phyloP scores from a whole-genome alignment of 1,140 invertebrate genomes.

The Nomia melanderi region DNA sequence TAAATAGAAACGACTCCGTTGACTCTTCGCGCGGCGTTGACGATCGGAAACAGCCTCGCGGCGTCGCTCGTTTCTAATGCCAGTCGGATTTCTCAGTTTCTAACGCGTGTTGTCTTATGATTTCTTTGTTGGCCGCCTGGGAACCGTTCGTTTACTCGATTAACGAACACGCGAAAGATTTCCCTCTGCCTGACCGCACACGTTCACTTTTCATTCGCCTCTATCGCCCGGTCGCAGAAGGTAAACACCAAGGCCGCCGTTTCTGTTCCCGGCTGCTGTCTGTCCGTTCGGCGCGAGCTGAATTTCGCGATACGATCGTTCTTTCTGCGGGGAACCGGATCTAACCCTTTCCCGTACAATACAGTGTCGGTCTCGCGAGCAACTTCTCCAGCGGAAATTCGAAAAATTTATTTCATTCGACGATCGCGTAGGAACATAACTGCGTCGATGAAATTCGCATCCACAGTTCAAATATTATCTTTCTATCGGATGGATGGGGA shows the following conservation, averaged over 20 bases:
- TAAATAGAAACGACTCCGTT: too few relatives aligned
- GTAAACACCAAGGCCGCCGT: slow-evolving; percentile 35
- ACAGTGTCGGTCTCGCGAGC: too few relatives aligned
- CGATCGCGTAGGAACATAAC: too few relatives aligned
- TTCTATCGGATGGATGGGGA: too few relatives aligned
- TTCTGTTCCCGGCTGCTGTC: neutral
- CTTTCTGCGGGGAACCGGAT: neutral
- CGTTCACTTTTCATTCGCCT: slow-evolving; percentile 42
- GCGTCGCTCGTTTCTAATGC: neutral
- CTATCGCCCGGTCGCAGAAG: slow-evolving; percentile 22
- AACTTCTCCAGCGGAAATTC: too few relatives aligned
- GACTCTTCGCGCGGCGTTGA: too few relatives aligned
- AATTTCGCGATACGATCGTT: neutral
- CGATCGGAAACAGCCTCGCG: too few relatives aligned
- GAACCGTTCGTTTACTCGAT: neutral
- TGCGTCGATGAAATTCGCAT: too few relatives aligned
- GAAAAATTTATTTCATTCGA: too few relatives aligned
- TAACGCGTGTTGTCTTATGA: neutral
- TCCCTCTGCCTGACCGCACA: slow-evolving; percentile 24
- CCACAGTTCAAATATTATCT: too few relatives aligned
- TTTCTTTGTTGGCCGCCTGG: neutral
- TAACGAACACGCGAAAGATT: slow-evolving; percentile 1
- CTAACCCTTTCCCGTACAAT: too few relatives aligned
- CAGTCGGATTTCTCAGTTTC: neutral
- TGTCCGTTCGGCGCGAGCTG: neutral